Base-by-base conservation (phyloP, 2,888 invertebrate genomes). In the Colostygia pectinataria region DNA sequence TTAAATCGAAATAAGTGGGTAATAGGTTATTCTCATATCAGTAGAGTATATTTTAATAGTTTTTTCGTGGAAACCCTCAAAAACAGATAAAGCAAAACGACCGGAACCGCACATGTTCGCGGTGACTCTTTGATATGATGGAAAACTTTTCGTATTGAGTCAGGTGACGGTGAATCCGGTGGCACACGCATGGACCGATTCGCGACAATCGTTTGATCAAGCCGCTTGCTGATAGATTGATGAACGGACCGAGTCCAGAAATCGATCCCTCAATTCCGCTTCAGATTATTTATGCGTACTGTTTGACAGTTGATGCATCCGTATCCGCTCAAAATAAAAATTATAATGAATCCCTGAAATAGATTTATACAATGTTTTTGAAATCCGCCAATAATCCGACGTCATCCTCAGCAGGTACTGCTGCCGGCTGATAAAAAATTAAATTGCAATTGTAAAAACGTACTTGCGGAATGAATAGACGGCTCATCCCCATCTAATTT, bases 191-290 rank as follows among this genome's bases (percentile, higher is more conserved):
- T 23, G 14, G 63, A 50, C 55, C 55, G 72, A 68, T 75, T 76
- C 65, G 83, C 75, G 69, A 80, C 68, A 71, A 66, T 47, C 81
- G 73, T 86, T 88, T 87, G 87, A 88, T 86, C 83, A 68, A 55
- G 56, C 65, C 67, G 68, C 52, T 53, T 40, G 75, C 51, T 65
- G 86, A 85, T 68, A 66, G 80, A 87, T 84, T 78, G 74, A 86
- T 82, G 78, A 63, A 59, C 68, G 56, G 67, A 65, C 66, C 66
- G 68, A 66, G 68, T 61, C 62, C 58, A 70, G 67, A 73, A 77
- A 75, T 76, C 77, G 74, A 78, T 74, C 72, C 66, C 63, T 59
- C 55, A 68, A 69, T 76, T 84, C 82, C 85, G 77, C 58, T 68
- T 65, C 59, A 62, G 59, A 72, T 73, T 65, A 74, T 76, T 80